These are phyloP conservation scores for Apamea anceps DNA, from an alignment of 2,888 invertebrate genomes.

Conservation along the genomic window DNA sequence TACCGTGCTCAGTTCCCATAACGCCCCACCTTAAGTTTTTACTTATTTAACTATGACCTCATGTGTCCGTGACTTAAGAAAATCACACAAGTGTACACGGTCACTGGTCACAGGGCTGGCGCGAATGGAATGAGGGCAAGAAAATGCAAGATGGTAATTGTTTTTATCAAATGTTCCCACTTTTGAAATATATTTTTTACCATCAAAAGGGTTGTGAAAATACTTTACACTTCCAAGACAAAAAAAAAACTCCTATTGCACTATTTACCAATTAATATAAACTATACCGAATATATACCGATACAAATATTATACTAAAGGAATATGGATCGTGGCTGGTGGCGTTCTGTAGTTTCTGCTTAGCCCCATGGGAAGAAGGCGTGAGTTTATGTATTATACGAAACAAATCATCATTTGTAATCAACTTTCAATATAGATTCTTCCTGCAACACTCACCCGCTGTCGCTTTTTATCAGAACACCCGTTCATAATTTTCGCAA, in stretches of 20 bases:
- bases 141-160: background rate
- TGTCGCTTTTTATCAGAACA: background rate
- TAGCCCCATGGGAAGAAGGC: no score
- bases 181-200: no score
- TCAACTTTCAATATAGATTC: background rate
- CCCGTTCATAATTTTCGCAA: background rate
- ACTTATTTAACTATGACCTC: slow-evolving; percentile 90
- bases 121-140: background rate
- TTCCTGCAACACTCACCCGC: background rate
- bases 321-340: no score
- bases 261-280: no score
- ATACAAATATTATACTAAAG: no score
- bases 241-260: no score
- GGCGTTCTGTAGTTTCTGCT: no score
- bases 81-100: slow-evolving; percentile 87
- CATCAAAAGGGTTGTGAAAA: background rate
- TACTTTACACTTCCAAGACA: no score
- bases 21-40: slow-evolving; percentile 89
- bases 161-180: no score
- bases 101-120: slow-evolving; percentile 81
- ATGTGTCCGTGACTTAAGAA: slow-evolving; percentile 90
- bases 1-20: slow-evolving; percentile 90
- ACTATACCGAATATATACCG: no score
- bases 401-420: background rate
- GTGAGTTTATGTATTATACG: no score